A percentile compares a stretch with the other conserved stretches of the same genome.
Conservation (phyloP, 2,113 vertebrate species). For the Struthidea cinerea region DNA sequence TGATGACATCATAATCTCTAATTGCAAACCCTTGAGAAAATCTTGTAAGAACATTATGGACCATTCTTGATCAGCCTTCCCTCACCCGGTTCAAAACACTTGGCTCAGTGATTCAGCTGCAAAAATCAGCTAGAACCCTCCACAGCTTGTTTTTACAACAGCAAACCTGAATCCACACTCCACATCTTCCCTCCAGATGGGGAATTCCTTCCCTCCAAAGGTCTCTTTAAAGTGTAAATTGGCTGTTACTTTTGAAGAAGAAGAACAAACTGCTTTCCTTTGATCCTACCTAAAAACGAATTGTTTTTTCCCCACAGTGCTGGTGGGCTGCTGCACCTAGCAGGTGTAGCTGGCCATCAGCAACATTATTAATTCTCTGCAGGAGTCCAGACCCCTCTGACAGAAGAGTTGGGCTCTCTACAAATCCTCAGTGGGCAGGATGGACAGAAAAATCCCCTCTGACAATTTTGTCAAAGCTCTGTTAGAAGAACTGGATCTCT, state of each 20-base stretch:
- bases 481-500: background rate
- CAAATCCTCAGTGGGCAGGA: background rate
- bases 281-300: background rate
- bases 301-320: rapidly evolving
- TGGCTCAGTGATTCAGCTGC: background rate
- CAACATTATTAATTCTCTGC: background rate
- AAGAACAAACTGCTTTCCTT: background rate
- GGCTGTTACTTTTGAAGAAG: background rate
- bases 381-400: background rate
- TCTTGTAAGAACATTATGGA: background rate
- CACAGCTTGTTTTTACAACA: background rate
- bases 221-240: background rate
- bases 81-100: background rate
- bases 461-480: background rate
- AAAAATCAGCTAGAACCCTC: background rate
- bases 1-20: background rate
- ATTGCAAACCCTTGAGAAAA: background rate
- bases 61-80: background rate
- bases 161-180: background rate
- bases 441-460: background rate
- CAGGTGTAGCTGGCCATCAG: background rate
- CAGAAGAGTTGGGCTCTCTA: background rate
- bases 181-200: background rate
- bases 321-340: background rate
- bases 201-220: background rate